A percentile compares a stretch with the other conserved stretches of the same genome.
Conservation (phyloP, 2,888 invertebrate species). For the Gari tellinella region DNA sequence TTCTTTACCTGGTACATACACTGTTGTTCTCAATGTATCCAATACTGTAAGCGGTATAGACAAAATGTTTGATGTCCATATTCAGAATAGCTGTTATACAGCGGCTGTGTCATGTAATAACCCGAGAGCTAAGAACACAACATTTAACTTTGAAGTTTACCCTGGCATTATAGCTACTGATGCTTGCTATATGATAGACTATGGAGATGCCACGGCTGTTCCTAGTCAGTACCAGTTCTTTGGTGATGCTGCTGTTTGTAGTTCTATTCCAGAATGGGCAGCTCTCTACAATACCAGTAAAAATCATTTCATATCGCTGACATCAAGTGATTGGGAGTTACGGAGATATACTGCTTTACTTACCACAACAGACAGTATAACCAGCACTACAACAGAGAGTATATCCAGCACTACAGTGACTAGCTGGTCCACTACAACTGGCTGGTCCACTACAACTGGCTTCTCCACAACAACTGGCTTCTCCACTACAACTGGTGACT, state of each 20-base stretch:
- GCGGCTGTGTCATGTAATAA: slow-evolving; percentile 48
- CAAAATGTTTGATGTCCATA: slow-evolving; percentile 13
- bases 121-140: slow-evolving; percentile 55
- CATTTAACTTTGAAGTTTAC: slow-evolving; percentile 49
- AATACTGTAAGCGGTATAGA: slow-evolving; percentile 20
- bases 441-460: no score
- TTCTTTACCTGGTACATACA: slow-evolving; percentile 25
- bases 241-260: slow-evolving; percentile 45
- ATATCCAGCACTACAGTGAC: slow-evolving; percentile 1
- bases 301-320: slow-evolving; percentile 16
- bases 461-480: slow-evolving; percentile 5
- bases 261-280: slow-evolving; percentile 47
- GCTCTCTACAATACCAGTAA: slow-evolving; percentile 1
- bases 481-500: slow-evolving; percentile 8
- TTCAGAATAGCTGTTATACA: slow-evolving; percentile 50
- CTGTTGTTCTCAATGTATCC: slow-evolving; percentile 36
- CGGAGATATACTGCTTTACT: background rate
- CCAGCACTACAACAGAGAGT: slow-evolving; percentile 4
- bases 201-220: slow-evolving; percentile 36
- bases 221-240: slow-evolving; percentile 54
- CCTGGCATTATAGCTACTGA: slow-evolving; percentile 61
- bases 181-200: slow-evolving; percentile 63
- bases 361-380: slow-evolving; percentile 1
- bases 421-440: no score
- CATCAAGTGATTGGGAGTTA: slow-evolving; percentile 30